A percentile compares a stretch with the other conserved stretches of the same genome.
phyloP scores from a whole-genome alignment of 2,113 vertebrate species.

The Colinus virginianus region DNA sequence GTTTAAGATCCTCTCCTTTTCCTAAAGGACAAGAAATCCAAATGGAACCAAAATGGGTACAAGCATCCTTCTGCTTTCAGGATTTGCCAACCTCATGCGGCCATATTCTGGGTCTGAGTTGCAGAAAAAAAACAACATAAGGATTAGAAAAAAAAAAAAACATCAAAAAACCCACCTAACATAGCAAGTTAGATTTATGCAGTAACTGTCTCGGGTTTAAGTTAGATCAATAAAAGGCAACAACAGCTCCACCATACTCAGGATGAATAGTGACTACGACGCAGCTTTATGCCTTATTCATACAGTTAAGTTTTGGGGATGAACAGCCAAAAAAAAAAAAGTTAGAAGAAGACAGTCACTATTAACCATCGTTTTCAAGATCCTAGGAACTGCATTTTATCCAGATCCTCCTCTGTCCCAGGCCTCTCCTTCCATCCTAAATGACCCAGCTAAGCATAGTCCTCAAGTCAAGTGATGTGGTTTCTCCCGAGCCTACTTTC shows the following conservation, averaged over 20 bases:
- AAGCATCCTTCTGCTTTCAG: neutral
- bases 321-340: neutral
- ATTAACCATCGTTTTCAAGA: neutral
- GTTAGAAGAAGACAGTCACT: neutral
- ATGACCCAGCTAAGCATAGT: constrained; percentile 27
- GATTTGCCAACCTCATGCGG: accelerated
- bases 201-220: neutral
- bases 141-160: constrained; percentile 2
- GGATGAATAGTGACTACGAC: neutral
- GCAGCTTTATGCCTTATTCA: constrained; percentile 12
- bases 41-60: neutral
- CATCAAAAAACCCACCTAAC: neutral
- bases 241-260: neutral
- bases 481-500: constrained; percentile 49
- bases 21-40: neutral
- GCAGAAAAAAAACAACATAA: constrained; percentile 13
- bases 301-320: neutral
- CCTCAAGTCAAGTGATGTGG: constrained; percentile 57
- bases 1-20: neutral
- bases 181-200: neutral
- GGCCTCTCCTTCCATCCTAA: neutral
- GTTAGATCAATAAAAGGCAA: constrained; percentile 10
- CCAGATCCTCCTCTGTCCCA: neutral
- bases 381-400: neutral
- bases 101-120: neutral